Evolutionary conservation across 1,140 invertebrate genomes (phyloP).

Genomic region (Eumaeus atala): DNA sequence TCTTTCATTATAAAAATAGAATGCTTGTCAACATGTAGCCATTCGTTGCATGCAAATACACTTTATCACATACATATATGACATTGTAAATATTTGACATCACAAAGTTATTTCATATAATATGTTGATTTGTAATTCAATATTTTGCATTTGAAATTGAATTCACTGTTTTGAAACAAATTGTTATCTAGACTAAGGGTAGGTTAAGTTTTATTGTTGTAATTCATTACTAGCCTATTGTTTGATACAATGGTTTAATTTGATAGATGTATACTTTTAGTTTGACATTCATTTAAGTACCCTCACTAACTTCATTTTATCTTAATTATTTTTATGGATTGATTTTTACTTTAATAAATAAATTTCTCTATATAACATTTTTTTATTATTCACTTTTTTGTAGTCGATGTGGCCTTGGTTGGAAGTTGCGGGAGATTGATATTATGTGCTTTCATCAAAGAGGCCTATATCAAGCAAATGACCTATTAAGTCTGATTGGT

Average conservation of each 20-base stretch:
- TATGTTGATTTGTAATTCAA: conserved; percentile 14
- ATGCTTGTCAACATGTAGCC: neutral
- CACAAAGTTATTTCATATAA: conserved; percentile 16
- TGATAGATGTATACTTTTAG: conserved; percentile 41
- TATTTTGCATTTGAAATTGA: conserved; percentile 44
- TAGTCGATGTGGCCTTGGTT: no score
- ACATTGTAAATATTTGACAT: conserved; percentile 64
- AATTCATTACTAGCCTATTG: conserved; percentile 18
- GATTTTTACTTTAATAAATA: conserved; percentile 69
- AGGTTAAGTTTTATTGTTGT: conserved; percentile 42
- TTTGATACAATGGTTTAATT: conserved; percentile 33
- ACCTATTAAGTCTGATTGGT: no score
- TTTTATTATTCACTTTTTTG: no score
- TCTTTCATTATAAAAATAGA: neutral
- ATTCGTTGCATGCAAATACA: conserved; percentile 7
- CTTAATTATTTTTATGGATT: conserved; percentile 61
- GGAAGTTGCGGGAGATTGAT: no score
- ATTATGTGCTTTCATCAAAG: no score
- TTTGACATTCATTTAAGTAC: conserved; percentile 57
- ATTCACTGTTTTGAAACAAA: conserved; percentile 57
- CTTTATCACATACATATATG: conserved; percentile 26
- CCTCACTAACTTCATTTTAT: conserved; percentile 60
- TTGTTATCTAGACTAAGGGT: conserved; percentile 45
- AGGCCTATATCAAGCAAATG: no score
- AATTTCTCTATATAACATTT: conserved; percentile 24